Evolutionary conservation across 2,113 vertebrate species (phyloP), one percentile per base, ranked within the genome.

Genomic region (Ondatra zibethicus): DNA sequence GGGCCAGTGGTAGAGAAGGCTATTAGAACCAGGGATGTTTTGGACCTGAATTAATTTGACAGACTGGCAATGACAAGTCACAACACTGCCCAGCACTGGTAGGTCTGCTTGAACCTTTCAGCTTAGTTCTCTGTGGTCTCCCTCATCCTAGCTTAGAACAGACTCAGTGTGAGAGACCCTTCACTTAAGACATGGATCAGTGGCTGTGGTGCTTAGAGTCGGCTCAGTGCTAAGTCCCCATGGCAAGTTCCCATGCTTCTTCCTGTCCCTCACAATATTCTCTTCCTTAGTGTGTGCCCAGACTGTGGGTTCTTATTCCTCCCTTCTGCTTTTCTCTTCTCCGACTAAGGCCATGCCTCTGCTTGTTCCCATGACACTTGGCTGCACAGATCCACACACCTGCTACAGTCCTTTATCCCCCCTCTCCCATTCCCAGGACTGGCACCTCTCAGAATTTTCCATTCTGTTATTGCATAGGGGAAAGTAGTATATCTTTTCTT

Each of bases 201-300:
- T 0, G 6, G n/a, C 63, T 70, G 2, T 3, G 25, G 45, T 12
- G 10, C 88, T 72, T 72, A 55, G 47, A 61, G 55, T 7, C n/a
- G 63, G 12, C 52, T 36, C 36, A 5, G 14, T 47, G n/a, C 80
- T 63, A 33, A 23, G 36, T 29, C n/a, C n/a, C 29, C 33, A 3
- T 39, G 61, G n/a, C 10, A 33, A 42, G 25, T 1, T 52, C 11
- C 0, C 0, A 1, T n/a, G 9, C 5, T 52, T 1, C 9, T 25
- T n/a, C 39, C 7, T 0, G 6, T 23, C 11, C 4, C 0, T 13
- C 3, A 1, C 78, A 31, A 7, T 36, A 39, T 72, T n/a, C 77
- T 89, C 1, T 86, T 14, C 39, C 4, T 23, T 10, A 86, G 27
- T 1, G 0, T 7, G 3, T 23, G 7, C 13, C 3, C 19, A 19